A percentile compares a stretch with the other conserved stretches of the same genome.
Evolutionary conservation across 2,888 invertebrate species (phyloP).

Genomic region (Lamellibrachia satsuma): DNA sequence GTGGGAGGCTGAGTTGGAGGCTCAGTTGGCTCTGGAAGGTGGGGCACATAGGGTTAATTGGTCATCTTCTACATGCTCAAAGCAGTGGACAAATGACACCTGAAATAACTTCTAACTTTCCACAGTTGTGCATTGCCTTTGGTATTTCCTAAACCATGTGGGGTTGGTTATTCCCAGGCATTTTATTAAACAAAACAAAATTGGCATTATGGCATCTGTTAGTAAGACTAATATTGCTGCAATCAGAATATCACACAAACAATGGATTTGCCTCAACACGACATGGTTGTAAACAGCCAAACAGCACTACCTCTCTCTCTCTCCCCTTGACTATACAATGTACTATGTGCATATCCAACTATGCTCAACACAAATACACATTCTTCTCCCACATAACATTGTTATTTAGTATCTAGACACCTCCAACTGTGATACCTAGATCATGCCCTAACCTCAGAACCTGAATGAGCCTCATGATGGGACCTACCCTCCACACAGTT

Average conservation of each 20-base stretch:
- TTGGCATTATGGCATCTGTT: not conserved
- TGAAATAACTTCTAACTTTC: not conserved
- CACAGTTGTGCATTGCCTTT: not conserved
- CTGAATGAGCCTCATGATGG: not conserved
- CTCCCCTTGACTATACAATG: too few relatives aligned
- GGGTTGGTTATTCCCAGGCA: not conserved
- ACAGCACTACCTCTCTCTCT: too few relatives aligned
- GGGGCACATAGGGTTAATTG: not conserved
- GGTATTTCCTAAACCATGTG: not conserved
- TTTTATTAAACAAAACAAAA: not conserved
- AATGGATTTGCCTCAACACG: too few relatives aligned
- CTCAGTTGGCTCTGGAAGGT: not conserved
- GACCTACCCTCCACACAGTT: constrained; percentile 68
- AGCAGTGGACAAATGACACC: not conserved
- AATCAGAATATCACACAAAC: too few relatives aligned
- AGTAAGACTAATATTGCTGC: too few relatives aligned
- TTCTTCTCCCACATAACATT: not conserved
- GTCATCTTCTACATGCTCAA: not conserved
- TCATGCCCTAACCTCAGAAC: not conserved
- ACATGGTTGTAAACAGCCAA: too few relatives aligned
- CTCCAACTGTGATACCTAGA: not conserved
- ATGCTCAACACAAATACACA: too few relatives aligned
- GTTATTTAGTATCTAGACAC: not conserved
- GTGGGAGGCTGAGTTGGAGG: too few relatives aligned
- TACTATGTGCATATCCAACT: too few relatives aligned